Percentiles rank a stretch among this genome's conserved stretches.
Evolutionary conservation across 1,140 invertebrate species (phyloP).

Genomic region (Heliconius melpomene): DNA sequence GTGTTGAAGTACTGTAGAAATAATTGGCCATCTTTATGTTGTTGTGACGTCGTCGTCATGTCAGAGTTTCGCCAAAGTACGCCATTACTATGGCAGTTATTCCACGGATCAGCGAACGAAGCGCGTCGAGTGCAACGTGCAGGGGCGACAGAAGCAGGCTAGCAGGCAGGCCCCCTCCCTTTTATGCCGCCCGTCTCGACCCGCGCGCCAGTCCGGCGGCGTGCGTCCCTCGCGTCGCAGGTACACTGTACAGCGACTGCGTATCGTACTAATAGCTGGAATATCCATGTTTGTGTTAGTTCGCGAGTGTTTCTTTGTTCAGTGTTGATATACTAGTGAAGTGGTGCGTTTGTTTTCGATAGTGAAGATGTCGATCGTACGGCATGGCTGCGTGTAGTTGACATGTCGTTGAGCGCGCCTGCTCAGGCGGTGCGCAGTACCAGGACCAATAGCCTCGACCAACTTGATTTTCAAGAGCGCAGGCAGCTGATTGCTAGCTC

Average conservation of each 20-base stretch:
- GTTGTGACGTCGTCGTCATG: conserved; percentile 44
- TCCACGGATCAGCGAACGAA: conserved; percentile 50
- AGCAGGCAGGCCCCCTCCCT: conserved; percentile 68
- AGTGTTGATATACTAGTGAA: conserved; percentile 61
- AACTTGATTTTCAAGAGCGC: conserved; percentile 95
- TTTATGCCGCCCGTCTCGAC: conserved; percentile 50
- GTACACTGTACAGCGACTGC: conserved; percentile 46
- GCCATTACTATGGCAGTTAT: conserved; percentile 40
- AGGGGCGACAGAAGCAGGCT: conserved; percentile 61
- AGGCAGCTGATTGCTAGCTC: conserved; percentile 93
- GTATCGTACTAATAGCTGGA: conserved; percentile 46
- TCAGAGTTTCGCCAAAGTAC: conserved; percentile 43
- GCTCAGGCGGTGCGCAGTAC: conserved; percentile 76
- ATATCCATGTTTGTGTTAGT: conserved; percentile 41
- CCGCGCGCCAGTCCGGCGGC: conserved; percentile 72
- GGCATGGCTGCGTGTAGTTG: conserved; percentile 77
- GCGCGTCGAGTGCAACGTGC: conserved; percentile 70
- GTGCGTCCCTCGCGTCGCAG: conserved; percentile 74
- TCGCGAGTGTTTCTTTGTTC: conserved; percentile 68
- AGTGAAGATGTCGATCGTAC: conserved; percentile 61
- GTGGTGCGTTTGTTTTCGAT: conserved; percentile 57
- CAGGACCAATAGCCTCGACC: conserved; percentile 92
- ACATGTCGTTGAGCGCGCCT: conserved; percentile 78
- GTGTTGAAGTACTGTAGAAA: neutral
- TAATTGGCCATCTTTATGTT: conserved; percentile 36